Base-by-base conservation (phyloP, 2,888 invertebrate genomes). In the Reticulitermes lucifugus region DNA sequence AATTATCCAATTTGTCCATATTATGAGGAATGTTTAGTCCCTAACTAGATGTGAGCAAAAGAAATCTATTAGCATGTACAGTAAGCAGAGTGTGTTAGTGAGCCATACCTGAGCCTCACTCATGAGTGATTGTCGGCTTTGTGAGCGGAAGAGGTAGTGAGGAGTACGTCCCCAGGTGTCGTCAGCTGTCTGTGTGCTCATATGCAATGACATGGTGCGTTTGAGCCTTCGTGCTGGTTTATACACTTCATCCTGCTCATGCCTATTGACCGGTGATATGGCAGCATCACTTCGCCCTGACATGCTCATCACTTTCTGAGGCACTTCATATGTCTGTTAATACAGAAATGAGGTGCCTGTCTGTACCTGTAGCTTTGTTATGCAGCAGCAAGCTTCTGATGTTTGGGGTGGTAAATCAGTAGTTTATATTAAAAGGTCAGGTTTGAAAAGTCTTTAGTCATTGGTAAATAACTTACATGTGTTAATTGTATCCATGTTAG, bases 41-140 rank as follows among this genome's bases (percentile, higher is more conserved):
- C 18, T 55, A 18, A 18, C 14, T 55, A 55, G 14, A 55, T 4
- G 1, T 55, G 55, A 55, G 55, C 55, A 73, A 41, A 29, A 73
- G 41, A 73, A 73, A 41, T 73, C 41, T 12, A 18, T 41, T 41
- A 73, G 73, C 41, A 46, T 6, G 60, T 81, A 43, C 43, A 41
- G 88, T 82, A 83, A 21, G 87, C 75, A 29, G 80, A 46, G 46
- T 21, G 43, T 65, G 51, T 51, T 75, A 77, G 35, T 46, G 59
- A 60, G 65, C 22, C 85, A 43, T 90, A 94, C 95, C 89, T 94
- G 93, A 6, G 94, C 94, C 89, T 95, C 95, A 88, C 94, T 94
- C 83, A 94, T 93, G 86, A 94, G 91, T 2, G 95, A 95, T 87
- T 94, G 94, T 85, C 94, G 91, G 89, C 95, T 95, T 84, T 93